phyloP scores from a whole-genome alignment of 2,113 vertebrate species.

The Anolis sagrei region DNA sequence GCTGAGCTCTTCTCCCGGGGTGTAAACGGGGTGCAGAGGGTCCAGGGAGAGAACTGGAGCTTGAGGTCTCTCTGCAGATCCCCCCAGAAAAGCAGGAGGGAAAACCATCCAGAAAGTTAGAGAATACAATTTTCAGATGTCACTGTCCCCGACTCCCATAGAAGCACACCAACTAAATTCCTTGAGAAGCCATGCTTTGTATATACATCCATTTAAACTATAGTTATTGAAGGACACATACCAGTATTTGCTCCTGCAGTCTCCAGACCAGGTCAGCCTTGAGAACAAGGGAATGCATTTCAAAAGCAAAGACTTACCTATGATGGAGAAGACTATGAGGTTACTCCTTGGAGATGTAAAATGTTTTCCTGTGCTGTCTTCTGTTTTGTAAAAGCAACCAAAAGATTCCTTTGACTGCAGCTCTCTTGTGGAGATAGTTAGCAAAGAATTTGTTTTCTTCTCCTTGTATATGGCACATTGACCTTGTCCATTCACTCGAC shows the following conservation, averaged over 20 bases:
- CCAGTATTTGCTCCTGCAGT: too few species aligned
- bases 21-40: not conserved
- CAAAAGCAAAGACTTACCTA: not conserved
- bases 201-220: too few species aligned
- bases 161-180: not conserved
- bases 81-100: not conserved
- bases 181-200: not conserved
- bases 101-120: too few species aligned
- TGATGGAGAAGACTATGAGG: not conserved
- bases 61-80: not conserved
- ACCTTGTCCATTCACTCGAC: rapidly evolving
- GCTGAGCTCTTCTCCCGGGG: not conserved
- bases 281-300: not conserved
- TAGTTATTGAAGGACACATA: too few species aligned
- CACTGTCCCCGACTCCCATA: not conserved
- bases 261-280: not conserved
- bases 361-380: rapidly evolving
- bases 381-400: not conserved
- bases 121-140: not conserved
- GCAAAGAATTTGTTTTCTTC: not conserved
- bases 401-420: not conserved
- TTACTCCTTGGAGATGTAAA: not conserved
- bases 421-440: not conserved
- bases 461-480: too few species aligned
- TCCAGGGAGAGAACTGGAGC: not conserved